Percentiles rank a stretch among this genome's conserved stretches.
Evolutionary conservation across 2,113 vertebrate genomes (phyloP).

Genomic region (Puma concolor): DNA sequence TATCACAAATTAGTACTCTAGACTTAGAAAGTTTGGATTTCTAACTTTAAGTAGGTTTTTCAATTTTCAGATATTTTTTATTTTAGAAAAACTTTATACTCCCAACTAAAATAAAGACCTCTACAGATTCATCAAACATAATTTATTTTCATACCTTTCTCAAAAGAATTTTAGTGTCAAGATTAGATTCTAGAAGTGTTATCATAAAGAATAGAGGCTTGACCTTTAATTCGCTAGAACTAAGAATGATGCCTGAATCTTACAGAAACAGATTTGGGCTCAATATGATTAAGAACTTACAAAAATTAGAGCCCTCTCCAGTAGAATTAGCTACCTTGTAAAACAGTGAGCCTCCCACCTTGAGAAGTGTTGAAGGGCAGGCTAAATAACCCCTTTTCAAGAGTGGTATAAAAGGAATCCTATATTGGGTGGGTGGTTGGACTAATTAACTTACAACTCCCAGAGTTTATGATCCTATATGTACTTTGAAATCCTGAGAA

Average conservation of each 20-base stretch:
- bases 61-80: background rate
- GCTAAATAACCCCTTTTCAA: background rate
- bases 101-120: background rate
- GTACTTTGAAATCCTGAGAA: conserved; percentile 44
- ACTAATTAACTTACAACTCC: background rate
- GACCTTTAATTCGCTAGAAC: background rate
- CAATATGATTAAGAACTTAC: conserved; percentile 4
- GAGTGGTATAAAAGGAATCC: background rate
- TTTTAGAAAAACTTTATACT: background rate
- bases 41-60: conserved; percentile 17
- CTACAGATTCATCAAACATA: background rate
- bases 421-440: background rate
- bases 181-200: background rate
- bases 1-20: background rate
- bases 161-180: background rate
- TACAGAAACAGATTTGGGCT: background rate
- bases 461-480: background rate
- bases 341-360: background rate
- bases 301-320: background rate
- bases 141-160: conserved; percentile 18
- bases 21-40: background rate
- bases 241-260: background rate
- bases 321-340: background rate
- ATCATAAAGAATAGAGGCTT: background rate
- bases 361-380: background rate